These are phyloP conservation scores for Scolopax bukidnonensis DNA, from an alignment of 2,797 vertebrate genomes.

Conservation along the genomic window DNA sequence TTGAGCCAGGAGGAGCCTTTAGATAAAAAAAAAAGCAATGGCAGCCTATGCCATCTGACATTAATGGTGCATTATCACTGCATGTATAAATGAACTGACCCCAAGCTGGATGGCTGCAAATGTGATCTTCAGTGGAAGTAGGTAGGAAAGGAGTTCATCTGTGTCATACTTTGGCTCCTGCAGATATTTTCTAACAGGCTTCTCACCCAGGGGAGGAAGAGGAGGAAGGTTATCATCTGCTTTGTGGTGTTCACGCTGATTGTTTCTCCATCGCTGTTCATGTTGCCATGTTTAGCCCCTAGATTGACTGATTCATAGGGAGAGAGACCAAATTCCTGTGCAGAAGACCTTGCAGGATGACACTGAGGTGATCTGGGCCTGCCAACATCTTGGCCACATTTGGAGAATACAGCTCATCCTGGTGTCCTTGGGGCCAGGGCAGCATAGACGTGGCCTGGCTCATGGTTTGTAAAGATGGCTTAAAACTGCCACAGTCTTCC, in stretches of 20 bases:
- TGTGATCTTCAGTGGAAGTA: fast-evolving
- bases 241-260: fast-evolving
- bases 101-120: neutral
- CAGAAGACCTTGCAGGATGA: neutral
- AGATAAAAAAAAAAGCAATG: neutral
- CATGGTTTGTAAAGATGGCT: neutral
- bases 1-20: neutral
- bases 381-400: neutral
- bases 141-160: neutral
- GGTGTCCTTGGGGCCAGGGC: neutral
- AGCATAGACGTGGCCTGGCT: neutral
- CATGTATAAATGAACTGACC: neutral
- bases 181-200: neutral
- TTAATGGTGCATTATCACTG: neutral
- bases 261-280: neutral
- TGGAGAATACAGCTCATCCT: neutral
- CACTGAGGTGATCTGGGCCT: neutral
- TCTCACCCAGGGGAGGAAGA: neutral
- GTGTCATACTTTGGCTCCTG: neutral
- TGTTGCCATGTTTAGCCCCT: neutral
- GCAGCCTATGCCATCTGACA: neutral
- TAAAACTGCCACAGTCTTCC: neutral
- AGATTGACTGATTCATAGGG: fast-evolving
- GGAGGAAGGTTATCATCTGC: neutral
- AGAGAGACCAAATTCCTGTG: neutral